Evolutionary conservation across 1,140 invertebrate species (phyloP).

Genomic region (Orchesella cincta): DNA sequence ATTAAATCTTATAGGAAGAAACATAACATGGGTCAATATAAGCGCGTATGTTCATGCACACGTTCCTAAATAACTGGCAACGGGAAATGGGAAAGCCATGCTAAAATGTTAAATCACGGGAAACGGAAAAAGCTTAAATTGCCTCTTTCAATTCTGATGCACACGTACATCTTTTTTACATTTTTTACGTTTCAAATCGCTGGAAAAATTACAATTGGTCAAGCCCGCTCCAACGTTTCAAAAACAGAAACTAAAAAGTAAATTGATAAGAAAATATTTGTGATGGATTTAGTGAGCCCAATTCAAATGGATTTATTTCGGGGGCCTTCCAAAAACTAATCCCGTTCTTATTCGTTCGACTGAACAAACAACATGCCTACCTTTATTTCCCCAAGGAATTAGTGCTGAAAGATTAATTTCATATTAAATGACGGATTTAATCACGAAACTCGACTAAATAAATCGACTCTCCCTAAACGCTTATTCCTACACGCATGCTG

Average conservation of each 20-base stretch:
- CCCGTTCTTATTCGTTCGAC: neutral
- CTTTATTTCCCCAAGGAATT: constrained; percentile 20
- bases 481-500: neutral
- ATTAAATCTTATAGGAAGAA: neutral
- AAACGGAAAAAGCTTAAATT: constrained; percentile 28
- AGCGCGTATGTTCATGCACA: neutral
- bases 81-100: constrained; percentile 29
- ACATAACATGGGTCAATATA: neutral
- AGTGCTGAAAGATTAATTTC: constrained; percentile 26
- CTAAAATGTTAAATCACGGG: constrained; percentile 30
- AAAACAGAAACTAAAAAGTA: neutral
- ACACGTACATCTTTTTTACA: neutral
- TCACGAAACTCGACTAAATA: neutral
- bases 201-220: neutral
- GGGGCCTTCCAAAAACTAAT: neutral
- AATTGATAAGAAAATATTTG: constrained; percentile 4
- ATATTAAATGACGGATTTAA: constrained; percentile 29
- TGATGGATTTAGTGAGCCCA: neutral
- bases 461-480: neutral
- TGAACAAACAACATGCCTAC: neutral
- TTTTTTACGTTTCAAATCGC: neutral
- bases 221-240: neutral
- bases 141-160: constrained; percentile 14
- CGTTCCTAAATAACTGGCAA: constrained; percentile 6
- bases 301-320: neutral